Evolutionary conservation across 2,888 invertebrate species (phyloP).

Genomic region (Keiferia lycopersicella): DNA sequence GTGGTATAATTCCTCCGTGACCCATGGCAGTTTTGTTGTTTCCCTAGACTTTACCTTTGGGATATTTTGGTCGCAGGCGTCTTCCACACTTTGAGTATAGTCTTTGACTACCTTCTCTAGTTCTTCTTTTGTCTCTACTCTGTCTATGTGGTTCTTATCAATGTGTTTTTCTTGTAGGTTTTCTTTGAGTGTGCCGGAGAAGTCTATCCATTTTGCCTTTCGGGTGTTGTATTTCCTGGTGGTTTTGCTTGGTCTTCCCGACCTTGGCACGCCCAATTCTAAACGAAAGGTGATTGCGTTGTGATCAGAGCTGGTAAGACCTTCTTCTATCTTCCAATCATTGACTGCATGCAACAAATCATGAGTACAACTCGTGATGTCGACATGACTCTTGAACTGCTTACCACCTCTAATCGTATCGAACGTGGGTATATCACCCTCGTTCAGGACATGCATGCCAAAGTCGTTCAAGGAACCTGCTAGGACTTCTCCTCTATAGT

Average conservation of each 20-base stretch:
- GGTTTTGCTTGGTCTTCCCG: no score
- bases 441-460: no score
- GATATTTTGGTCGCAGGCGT: background rate
- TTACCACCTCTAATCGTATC: no score
- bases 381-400: no score
- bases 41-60: background rate
- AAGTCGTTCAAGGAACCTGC: no score
- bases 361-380: no score
- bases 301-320: no score
- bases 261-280: background rate
- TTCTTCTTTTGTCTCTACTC: background rate
- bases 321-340: no score
- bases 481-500: no score
- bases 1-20: background rate
- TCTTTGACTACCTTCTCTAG: background rate
- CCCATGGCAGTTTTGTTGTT: background rate
- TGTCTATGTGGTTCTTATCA: background rate
- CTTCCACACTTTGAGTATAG: no score
- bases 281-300: background rate
- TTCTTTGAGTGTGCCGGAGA: background rate
- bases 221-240: constrained; percentile 2
- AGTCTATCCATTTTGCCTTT: background rate
- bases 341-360: no score
- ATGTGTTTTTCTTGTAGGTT: background rate
- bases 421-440: no score